A percentile compares a stretch with the other conserved stretches of the same genome.
Conservation (phyloP, 2,888 invertebrate genomes). For the Orchesellides sinensis region DNA sequence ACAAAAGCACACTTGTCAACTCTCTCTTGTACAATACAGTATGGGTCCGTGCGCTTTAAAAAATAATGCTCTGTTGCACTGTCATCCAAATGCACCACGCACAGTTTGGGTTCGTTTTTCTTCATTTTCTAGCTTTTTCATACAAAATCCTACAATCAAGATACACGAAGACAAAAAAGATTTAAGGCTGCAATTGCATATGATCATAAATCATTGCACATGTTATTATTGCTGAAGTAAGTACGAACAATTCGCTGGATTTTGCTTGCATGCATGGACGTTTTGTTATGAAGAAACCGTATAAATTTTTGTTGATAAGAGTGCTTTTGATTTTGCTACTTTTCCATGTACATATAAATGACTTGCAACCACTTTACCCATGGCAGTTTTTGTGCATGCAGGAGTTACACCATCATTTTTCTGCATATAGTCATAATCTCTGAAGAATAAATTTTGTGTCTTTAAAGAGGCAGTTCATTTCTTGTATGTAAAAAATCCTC, state of each 20-base stretch:
- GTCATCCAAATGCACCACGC: neutral
- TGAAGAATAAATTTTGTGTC: too few relatives aligned
- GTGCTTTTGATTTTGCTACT: neutral
- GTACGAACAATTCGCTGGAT: conserved; percentile 21
- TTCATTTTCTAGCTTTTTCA: conserved; percentile 42
- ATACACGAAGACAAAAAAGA: conserved; percentile 34
- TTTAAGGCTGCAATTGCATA: conserved; percentile 59
- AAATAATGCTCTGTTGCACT: neutral
- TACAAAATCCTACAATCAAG: conserved; percentile 13
- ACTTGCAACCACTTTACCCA: neutral
- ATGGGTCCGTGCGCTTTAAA: too few relatives aligned
- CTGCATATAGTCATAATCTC: too few relatives aligned
- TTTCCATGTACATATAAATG: neutral
- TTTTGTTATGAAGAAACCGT: conserved; percentile 39
- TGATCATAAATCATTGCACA: conserved; percentile 59
- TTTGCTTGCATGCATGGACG: conserved; percentile 1
- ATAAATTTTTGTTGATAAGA: conserved; percentile 25
- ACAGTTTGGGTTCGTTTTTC: conserved; percentile 11
- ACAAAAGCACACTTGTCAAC: too few relatives aligned
- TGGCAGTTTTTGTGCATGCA: neutral
- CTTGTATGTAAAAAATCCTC: neutral
- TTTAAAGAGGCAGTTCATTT: too few relatives aligned
- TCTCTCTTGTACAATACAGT: too few relatives aligned
- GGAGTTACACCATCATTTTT: too few relatives aligned
- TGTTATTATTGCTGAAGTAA: conserved; percentile 55